Base-by-base conservation (phyloP, 2,888 invertebrate species). In the Artemia sinica region DNA sequence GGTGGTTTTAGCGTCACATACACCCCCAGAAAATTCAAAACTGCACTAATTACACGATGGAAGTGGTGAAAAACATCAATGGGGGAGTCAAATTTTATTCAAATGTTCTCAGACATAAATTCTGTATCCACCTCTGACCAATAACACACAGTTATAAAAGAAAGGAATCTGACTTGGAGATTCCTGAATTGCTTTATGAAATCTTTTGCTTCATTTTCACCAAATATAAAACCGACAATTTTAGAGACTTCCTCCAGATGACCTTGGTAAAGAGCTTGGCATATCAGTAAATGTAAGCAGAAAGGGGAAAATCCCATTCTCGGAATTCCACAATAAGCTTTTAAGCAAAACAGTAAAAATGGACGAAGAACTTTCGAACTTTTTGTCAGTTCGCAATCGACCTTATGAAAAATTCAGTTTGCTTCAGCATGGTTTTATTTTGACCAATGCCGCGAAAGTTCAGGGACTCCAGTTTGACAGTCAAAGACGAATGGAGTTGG, bases 271-370 rank as follows among this genome's bases (percentile, higher is more conserved):
- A 71, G 87, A 86, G 80, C 82, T 94, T 75, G 85, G 84, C 74
- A 81, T 91, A 73, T 84, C 85, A 75, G 83, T 86, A 41, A 78
- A 90, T 75, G 90, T 94, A 76, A 88, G 90, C 76, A 84, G 91
- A 67, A 84, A 84, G 75, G 93, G 94, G 52, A 83, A 85, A 74
- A 82, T 95, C 76, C 85, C 89, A 70, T 90, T 88, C 75, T 86
- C 87, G 72, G 93, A 94, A 75, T 95, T 95, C 80, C 91, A 94
- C 79, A 94, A 95, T 78, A 94, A 95, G 78, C 87, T 89, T 1
- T 81, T 94, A 67, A 92, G 92, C 79, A 93, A 94, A 78, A 85
- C 86, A 70, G 86, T 95, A 72, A 91, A 92, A 81, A 92, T 94
- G 88, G 91, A 93, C 78, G 85, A 87, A 76, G 94, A 95, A 80